phyloP scores from a whole-genome alignment of 2,888 invertebrate genomes.

The Cactoblastis cactorum region DNA sequence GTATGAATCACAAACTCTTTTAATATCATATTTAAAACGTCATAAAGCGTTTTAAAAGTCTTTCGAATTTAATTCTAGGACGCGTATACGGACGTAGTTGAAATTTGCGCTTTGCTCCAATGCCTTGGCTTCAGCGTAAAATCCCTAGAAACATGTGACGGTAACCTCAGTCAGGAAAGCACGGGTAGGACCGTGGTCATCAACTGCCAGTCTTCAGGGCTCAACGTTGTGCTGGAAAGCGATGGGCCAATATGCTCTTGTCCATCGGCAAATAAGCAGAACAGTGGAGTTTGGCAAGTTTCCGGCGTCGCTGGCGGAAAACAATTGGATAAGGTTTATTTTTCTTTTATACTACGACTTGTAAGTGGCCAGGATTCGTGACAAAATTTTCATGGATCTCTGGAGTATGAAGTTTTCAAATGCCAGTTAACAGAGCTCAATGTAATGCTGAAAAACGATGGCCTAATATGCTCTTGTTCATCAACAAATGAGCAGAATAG shows the following conservation, averaged over 20 bases:
- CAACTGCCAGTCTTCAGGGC: slow-evolving; percentile 65
- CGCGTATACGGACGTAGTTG: slow-evolving; percentile 60
- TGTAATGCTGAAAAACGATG: slow-evolving; percentile 57
- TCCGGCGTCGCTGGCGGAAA: slow-evolving; percentile 64
- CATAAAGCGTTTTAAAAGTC: no score
- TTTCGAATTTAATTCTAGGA: slow-evolving; percentile 37
- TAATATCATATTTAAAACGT: no score
- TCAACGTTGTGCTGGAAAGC: slow-evolving; percentile 64
- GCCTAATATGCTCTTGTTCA: slow-evolving; percentile 59
- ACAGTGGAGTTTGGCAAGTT: slow-evolving; percentile 68
- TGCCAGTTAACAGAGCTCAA: slow-evolving; percentile 68
- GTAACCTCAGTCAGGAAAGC: slow-evolving; percentile 48
- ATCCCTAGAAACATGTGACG: slow-evolving; percentile 49
- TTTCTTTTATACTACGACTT: not conserved
- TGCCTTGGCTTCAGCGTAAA: slow-evolving; percentile 65
- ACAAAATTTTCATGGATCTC: no score
- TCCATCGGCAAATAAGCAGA: slow-evolving; percentile 47
- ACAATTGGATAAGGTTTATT: slow-evolving; percentile 56
- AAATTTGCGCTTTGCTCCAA: slow-evolving; percentile 61
- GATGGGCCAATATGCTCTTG: slow-evolving; percentile 53
- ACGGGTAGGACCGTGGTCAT: slow-evolving; percentile 52
- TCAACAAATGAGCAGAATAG: slow-evolving; percentile 48
- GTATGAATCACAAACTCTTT: no score
- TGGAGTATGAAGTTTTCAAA: no score
- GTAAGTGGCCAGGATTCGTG: no score